phyloP scores from a whole-genome alignment of 2,113 vertebrate species.

The Microcebus murinus region DNA sequence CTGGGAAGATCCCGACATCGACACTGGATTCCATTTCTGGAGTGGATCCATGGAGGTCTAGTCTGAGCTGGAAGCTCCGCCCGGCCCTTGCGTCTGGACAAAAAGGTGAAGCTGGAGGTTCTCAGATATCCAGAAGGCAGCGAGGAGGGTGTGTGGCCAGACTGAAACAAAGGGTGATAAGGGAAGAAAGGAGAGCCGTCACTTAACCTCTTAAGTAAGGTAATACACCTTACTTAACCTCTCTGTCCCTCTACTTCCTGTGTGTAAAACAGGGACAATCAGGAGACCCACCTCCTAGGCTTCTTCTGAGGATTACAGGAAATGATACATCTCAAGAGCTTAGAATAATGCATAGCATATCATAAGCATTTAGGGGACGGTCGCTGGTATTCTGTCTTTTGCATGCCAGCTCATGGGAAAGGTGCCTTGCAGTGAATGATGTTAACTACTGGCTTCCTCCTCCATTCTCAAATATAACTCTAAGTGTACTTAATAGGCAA shows the following conservation, averaged over 20 bases:
- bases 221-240: not conserved
- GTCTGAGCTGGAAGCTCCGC: not conserved
- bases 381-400: too few relatives aligned
- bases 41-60: conserved; percentile 38
- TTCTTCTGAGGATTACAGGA: not conserved
- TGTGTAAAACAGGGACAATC: not conserved
- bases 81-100: not conserved
- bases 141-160: not conserved
- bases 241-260: not conserved
- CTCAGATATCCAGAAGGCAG: not conserved
- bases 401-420: too few relatives aligned
- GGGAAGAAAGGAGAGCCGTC: not conserved
- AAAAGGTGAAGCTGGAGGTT: not conserved
- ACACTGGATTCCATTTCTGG: not conserved
- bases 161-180: conserved; percentile 20
- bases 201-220: not conserved
- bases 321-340: too few relatives aligned
- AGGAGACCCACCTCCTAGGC: not conserved
- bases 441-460: too few relatives aligned
- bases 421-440: too few relatives aligned
- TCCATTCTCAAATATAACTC: too few relatives aligned
- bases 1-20: not conserved
- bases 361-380: too few relatives aligned
- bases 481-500: too few relatives aligned
- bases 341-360: too few relatives aligned